A percentile compares a stretch with the other conserved stretches of the same genome.
Evolutionary conservation across 2,113 vertebrate species (phyloP).

Genomic region (Poeciliopsis prolifica): DNA sequence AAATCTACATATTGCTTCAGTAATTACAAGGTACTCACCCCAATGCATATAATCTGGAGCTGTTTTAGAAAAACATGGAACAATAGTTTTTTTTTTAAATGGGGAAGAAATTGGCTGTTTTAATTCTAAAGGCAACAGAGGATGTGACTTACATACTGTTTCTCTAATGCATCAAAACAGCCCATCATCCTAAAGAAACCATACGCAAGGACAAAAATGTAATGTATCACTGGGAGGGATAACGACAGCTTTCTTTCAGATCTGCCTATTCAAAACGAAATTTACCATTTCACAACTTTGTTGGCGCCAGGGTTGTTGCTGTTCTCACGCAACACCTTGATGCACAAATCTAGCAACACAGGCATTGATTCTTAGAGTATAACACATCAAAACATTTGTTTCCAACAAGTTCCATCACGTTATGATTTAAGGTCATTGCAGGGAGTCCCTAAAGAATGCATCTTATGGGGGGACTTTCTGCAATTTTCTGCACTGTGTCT

Average conservation of each 20-base stretch:
- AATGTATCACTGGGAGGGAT: neutral
- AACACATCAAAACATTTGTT: neutral
- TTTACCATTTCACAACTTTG: conserved; percentile 93
- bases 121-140: neutral
- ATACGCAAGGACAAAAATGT: neutral
- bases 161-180: conserved; percentile 94
- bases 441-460: neutral
- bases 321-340: conserved; percentile 91
- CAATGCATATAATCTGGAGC: conserved; percentile 82
- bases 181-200: conserved; percentile 87
- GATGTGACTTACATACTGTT: conserved; percentile 89
- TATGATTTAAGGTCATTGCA: too few relatives aligned
- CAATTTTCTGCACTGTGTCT: neutral
- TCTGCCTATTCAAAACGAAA: neutral
- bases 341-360: conserved; percentile 83
- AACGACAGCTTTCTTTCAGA: neutral
- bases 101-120: neutral
- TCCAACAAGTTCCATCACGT: neutral
- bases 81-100: neutral
- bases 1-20: neutral
- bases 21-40: conserved; percentile 67
- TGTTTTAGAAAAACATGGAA: conserved; percentile 40
- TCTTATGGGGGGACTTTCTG: too few relatives aligned
- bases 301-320: conserved; percentile 84
- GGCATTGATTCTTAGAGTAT: neutral